Percentiles rank a stretch among this genome's conserved stretches.
These are phyloP conservation scores for Pocillopora grandis DNA, from an alignment of 92 coral and sea anemone genomes.

Conservation along the genomic window DNA sequence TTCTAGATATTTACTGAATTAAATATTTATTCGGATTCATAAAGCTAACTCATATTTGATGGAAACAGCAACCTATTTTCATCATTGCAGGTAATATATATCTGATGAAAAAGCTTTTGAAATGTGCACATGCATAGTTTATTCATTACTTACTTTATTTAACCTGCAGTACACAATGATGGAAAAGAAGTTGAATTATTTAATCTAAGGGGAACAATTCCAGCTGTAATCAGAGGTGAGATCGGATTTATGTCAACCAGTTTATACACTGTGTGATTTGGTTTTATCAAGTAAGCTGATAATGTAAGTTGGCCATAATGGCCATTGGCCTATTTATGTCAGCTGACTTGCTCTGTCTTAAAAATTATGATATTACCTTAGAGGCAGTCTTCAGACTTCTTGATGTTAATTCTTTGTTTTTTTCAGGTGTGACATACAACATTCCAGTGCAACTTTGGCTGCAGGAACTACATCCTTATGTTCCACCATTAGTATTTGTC, in stretches of 20 bases:
- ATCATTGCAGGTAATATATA: no score
- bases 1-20: no score
- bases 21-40: no score
- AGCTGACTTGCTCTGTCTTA: neutral
- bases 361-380: no score
- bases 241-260: neutral
- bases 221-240: slow-evolving; percentile 1
- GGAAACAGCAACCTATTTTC: no score
- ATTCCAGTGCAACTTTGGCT: slow-evolving; percentile 82
- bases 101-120: no score
- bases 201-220: slow-evolving; percentile 30
- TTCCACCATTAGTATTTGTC: slow-evolving; percentile 86
- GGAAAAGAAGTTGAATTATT: slow-evolving; percentile 1
- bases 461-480: slow-evolving; percentile 77
- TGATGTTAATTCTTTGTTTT: neutral
- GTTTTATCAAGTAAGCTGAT: no score
- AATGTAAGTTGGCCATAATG: neutral
- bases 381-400: neutral
- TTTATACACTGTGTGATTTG: neutral
- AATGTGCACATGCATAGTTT: no score
- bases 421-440: slow-evolving; percentile 70
- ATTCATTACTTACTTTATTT: neutral
- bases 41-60: no score
- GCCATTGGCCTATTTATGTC: neutral
- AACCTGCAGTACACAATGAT: neutral